These are phyloP conservation scores for Hyles euphorbiae DNA, from an alignment of 1,140 invertebrate genomes.

Conservation along the genomic window DNA sequence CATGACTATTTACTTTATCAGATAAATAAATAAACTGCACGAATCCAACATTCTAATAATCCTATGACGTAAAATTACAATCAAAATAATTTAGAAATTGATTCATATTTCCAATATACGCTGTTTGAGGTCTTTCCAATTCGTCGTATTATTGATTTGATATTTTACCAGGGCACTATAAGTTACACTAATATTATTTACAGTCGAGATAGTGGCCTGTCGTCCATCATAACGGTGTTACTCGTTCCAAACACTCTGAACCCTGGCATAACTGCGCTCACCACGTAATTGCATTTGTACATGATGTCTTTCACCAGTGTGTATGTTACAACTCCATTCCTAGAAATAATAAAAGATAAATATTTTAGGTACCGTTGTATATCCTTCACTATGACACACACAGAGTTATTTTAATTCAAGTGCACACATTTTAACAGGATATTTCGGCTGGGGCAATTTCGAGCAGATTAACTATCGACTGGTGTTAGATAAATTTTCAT, in stretches of 20 bases:
- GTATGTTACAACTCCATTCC: conserved; percentile 39
- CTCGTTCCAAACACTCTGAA: conserved; percentile 30
- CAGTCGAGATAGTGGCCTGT: conserved; percentile 24
- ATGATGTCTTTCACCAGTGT: conserved; percentile 30
- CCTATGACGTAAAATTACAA: no score
- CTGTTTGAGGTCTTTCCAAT: neutral
- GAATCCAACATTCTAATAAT: no score
- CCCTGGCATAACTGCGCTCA: conserved; percentile 39
- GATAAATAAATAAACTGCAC: no score
- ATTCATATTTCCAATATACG: no score
- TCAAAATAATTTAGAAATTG: no score
- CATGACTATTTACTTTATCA: no score
- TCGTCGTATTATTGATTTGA: neutral
- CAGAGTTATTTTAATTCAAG: no score
- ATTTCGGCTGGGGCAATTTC: no score
- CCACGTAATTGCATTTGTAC: conserved; percentile 27
- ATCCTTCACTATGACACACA: no score
- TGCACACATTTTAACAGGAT: no score
- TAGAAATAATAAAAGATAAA: conserved; percentile 23
- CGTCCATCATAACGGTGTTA: conserved; percentile 44
- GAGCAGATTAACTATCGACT: no score
- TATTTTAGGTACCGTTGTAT: neutral
- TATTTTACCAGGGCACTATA: neutral
- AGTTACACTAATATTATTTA: conserved; percentile 12
- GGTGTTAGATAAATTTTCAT: no score